Percentiles rank a stretch among this genome's conserved stretches.
These are phyloP conservation scores for Vanessa tameamea DNA, from an alignment of 1,140 invertebrate genomes.

Conservation along the genomic window DNA sequence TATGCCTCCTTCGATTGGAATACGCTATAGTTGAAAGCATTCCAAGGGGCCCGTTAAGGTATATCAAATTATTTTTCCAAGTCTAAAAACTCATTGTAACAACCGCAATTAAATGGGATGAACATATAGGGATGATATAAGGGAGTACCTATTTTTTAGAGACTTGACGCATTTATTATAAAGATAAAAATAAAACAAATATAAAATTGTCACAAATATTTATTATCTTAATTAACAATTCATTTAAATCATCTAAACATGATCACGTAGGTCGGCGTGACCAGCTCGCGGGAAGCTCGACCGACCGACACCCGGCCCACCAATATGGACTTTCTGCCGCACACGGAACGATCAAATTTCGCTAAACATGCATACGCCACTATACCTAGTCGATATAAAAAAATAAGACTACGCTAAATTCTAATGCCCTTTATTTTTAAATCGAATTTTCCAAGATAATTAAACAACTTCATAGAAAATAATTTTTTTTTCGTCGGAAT, in stretches of 20 bases:
- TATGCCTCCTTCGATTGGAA: too few relatives aligned
- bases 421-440: constrained; percentile 4
- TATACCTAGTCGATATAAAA: constrained; percentile 9
- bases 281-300: not conserved
- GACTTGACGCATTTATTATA: not conserved
- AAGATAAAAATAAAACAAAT: constrained; percentile 5
- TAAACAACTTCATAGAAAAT: not conserved
- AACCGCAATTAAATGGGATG: too few relatives aligned
- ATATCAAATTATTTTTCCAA: too few relatives aligned
- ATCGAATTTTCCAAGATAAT: constrained; percentile 5
- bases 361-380: not conserved
- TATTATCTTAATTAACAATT: constrained; percentile 34
- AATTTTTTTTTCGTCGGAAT: too few relatives aligned
- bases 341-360: too few relatives aligned
- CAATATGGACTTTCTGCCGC: not conserved
- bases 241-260: constrained; percentile 27
- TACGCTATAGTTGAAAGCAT: too few relatives aligned
- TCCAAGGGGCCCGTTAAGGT: too few relatives aligned
- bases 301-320: not conserved
- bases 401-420: constrained; percentile 7
- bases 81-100: too few relatives aligned
- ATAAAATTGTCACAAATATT: constrained; percentile 33
- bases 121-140: too few relatives aligned
- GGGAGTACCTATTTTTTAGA: too few relatives aligned
- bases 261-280: constrained; percentile 13